Conservation (phyloP, 1,140 invertebrate species). For the Trinorchestia longiramus region DNA sequence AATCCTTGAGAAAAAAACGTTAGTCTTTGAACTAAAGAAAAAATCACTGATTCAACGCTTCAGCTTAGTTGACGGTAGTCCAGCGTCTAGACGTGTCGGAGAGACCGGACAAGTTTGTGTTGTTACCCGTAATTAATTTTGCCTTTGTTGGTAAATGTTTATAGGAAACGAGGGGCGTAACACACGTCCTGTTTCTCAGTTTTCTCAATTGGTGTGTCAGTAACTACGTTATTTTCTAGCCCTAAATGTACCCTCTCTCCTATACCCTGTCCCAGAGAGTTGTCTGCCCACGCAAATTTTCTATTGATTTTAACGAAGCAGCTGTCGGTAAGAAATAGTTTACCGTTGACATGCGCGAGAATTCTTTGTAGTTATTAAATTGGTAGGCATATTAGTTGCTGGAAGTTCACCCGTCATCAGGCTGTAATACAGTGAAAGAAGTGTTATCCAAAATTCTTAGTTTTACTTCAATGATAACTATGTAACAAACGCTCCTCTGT, state of each 20-base stretch:
- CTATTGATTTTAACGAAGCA: background rate
- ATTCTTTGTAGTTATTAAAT: background rate
- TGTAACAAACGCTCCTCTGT: background rate
- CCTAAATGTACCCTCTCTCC: background rate
- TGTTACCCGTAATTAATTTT: background rate
- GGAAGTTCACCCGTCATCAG: background rate
- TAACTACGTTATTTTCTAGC: background rate
- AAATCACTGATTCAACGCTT: background rate
- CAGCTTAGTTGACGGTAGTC: background rate
- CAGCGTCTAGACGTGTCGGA: background rate
- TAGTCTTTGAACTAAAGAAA: background rate
- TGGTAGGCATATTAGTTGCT: background rate
- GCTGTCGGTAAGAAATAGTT: background rate
- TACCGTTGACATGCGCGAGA: background rate
- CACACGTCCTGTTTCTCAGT: background rate
- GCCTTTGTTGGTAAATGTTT: background rate
- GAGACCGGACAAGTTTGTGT: background rate
- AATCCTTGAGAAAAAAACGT: background rate
- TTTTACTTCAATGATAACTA: background rate
- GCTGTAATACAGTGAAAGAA: background rate
- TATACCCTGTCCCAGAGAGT: background rate
- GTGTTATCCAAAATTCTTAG: background rate
- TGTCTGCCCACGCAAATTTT: background rate
- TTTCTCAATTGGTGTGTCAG: background rate
- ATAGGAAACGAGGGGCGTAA: background rate